Conservation (phyloP, 2,888 invertebrate genomes). For the Tryphoninae sp. region DNA sequence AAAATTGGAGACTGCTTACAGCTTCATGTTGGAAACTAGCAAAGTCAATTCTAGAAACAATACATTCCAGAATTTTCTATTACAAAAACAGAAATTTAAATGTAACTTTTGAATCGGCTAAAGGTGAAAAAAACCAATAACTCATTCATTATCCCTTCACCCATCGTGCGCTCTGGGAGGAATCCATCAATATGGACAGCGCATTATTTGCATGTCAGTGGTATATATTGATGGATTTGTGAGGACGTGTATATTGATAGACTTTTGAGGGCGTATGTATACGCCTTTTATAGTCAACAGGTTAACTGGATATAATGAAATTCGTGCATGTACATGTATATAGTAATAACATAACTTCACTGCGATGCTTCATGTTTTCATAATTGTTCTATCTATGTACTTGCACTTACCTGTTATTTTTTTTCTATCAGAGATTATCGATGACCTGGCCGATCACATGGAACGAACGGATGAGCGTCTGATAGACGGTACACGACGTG, state of each 20-base stretch:
- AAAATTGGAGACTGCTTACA: neutral
- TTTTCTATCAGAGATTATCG: constrained; percentile 86
- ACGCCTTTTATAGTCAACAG: no score
- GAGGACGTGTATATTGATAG: no score
- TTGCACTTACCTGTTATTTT: constrained; percentile 1
- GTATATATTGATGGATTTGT: no score
- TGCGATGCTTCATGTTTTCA: neutral
- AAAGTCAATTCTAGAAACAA: neutral
- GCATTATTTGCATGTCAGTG: no score
- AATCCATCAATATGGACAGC: no score
- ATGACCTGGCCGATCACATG: constrained; percentile 88
- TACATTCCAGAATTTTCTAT: no score
- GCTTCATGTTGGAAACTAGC: neutral
- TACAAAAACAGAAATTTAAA: no score
- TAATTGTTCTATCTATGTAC: neutral
- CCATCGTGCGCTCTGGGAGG: neutral
- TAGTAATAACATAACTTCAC: neutral
- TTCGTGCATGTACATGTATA: no score
- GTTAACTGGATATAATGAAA: no score
- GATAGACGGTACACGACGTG: constrained; percentile 86
- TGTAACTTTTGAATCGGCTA: neutral
- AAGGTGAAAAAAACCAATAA: neutral
- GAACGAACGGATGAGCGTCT: constrained; percentile 88
- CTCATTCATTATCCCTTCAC: neutral
- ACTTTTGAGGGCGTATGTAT: no score